Conservation (phyloP, 2,888 invertebrate genomes). For the Aricia artaxerxes region DNA sequence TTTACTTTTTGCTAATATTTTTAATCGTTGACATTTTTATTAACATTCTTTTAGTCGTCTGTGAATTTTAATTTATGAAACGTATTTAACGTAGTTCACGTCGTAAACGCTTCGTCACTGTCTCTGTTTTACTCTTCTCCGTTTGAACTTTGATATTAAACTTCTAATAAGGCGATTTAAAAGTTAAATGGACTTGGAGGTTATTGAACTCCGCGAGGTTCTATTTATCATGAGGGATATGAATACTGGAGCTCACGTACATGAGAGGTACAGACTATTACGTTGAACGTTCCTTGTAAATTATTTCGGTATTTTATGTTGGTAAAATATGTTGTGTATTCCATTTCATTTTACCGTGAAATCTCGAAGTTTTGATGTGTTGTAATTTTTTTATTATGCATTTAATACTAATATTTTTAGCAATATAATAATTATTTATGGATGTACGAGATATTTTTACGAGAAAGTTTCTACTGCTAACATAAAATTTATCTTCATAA, state of each 20-base stretch:
- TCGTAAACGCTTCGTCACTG: slow-evolving; percentile 28
- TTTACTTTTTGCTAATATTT: neutral
- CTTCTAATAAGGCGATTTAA: slow-evolving; percentile 19
- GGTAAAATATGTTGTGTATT: neutral
- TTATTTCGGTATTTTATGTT: neutral
- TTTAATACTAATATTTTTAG: neutral
- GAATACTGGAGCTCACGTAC: slow-evolving; percentile 14
- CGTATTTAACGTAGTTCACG: neutral
- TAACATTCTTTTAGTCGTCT: neutral
- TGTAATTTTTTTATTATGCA: neutral
- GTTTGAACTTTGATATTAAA: neutral
- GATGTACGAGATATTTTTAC: no score
- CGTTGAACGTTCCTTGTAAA: neutral
- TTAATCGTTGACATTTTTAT: neutral
- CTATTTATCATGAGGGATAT: slow-evolving; percentile 24
- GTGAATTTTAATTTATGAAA: neutral
- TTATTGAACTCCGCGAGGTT: slow-evolving; percentile 36
- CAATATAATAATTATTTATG: no score
- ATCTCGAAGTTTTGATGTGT: neutral
- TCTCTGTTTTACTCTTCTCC: neutral
- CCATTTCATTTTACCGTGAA: neutral
- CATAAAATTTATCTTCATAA: no score
- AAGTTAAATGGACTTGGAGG: slow-evolving; percentile 37
- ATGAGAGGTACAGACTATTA: slow-evolving; percentile 2
- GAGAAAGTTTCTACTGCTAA: no score